Evolutionary conservation across 2,797 vertebrate species (phyloP).

Genomic region (Sebastes steindachneri): DNA sequence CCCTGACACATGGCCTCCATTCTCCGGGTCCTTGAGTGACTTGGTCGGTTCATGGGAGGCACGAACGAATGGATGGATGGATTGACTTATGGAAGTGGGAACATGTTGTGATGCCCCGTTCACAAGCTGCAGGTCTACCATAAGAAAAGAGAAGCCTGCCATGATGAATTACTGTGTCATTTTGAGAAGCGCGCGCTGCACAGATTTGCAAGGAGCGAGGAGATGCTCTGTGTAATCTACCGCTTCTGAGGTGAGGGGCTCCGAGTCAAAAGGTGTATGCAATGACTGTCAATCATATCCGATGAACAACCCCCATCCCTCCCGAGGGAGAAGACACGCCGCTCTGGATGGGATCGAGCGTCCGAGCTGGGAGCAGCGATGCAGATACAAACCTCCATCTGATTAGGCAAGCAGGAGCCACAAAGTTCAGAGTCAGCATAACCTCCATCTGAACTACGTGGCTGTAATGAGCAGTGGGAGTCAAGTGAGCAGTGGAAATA

Average conservation of each 20-base stretch:
- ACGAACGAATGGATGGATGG: slow-evolving; percentile 20
- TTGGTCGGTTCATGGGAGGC: slow-evolving; percentile 39
- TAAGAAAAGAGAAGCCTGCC: slow-evolving; percentile 55
- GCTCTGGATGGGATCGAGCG: slow-evolving; percentile 31
- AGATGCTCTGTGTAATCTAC: slow-evolving; percentile 41
- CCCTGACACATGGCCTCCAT: slow-evolving; percentile 76
- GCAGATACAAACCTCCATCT: slow-evolving; percentile 57
- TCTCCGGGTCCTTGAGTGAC: slow-evolving; percentile 43
- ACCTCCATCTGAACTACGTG: slow-evolving; percentile 39
- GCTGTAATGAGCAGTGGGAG: slow-evolving; percentile 43
- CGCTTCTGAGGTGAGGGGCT: slow-evolving; percentile 38
- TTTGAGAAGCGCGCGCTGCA: slow-evolving; percentile 25
- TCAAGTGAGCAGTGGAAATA: not conserved
- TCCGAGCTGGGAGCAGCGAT: slow-evolving; percentile 43
- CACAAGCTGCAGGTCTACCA: slow-evolving; percentile 30
- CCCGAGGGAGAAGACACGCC: not conserved
- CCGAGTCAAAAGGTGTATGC: slow-evolving; percentile 53
- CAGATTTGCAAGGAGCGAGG: slow-evolving; percentile 29
- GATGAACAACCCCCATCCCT: not conserved
- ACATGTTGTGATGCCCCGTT: slow-evolving; percentile 27
- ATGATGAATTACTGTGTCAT: slow-evolving; percentile 64
- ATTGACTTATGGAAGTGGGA: slow-evolving; percentile 7
- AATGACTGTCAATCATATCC: slow-evolving; percentile 64
- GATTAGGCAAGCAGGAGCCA: slow-evolving; percentile 54
- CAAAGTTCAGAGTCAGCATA: slow-evolving; percentile 44